phyloP scores from a whole-genome alignment of 2,797 vertebrate genomes.

The Chiroxiphia lanceolata region DNA sequence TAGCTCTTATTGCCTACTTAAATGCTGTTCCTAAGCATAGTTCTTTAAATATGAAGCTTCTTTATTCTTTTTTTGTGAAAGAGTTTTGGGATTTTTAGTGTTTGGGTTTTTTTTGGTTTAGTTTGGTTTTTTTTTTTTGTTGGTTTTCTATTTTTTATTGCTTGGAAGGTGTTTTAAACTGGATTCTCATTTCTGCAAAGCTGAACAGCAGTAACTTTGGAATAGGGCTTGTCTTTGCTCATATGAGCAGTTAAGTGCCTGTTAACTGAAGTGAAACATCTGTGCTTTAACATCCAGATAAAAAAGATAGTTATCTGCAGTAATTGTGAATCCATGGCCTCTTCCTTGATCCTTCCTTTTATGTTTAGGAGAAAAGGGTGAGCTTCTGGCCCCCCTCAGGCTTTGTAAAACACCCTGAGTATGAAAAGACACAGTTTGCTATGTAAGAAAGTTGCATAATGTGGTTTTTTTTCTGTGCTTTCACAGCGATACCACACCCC shows the following conservation, averaged over 20 bases:
- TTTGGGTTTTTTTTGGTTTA: not conserved
- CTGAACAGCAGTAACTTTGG: not conserved
- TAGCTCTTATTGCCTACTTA: not conserved
- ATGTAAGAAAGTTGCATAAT: accelerated
- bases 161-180: not conserved
- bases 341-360: not conserved
- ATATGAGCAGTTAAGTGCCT: not conserved
- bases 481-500: slow-evolving; percentile 94
- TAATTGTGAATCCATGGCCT: not conserved
- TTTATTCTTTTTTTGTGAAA: not conserved
- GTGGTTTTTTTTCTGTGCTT: not conserved
- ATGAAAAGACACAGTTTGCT: not conserved
- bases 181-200: not conserved
- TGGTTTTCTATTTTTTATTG: not conserved
- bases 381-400: not conserved
- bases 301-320: not conserved
- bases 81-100: not conserved
- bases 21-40: not conserved
- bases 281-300: not conserved
- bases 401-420: not conserved
- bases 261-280: not conserved
- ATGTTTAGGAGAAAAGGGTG: accelerated
- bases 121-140: too few species aligned
- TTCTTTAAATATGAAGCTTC: not conserved
- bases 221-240: not conserved